These are phyloP conservation scores for Thysanoteuthis rhombus DNA, from an alignment of 2,888 invertebrate genomes.

Conservation along the genomic window DNA sequence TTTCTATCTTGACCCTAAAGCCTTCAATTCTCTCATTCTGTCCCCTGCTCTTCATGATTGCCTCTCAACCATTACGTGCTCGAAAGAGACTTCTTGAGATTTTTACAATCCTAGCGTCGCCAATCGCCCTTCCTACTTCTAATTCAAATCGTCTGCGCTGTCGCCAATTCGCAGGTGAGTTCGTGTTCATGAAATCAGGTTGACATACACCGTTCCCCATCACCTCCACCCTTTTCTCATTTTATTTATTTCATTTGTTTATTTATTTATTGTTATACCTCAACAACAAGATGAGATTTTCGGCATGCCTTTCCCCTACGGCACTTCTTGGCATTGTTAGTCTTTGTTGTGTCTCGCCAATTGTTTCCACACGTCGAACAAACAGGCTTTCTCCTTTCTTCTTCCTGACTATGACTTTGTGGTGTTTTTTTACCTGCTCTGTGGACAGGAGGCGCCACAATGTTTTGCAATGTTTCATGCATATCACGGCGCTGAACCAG, in stretches of 20 bases:
- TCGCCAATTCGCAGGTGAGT: background rate
- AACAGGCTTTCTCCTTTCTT: too few relatives aligned
- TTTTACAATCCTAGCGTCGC: background rate
- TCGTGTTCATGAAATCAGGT: background rate
- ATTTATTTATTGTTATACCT: background rate
- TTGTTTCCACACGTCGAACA: background rate
- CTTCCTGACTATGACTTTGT: too few relatives aligned
- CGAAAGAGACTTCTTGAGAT: background rate
- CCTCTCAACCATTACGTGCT: background rate
- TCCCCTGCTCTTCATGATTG: background rate
- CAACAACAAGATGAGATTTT: background rate
- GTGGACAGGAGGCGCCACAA: too few relatives aligned
- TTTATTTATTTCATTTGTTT: background rate
- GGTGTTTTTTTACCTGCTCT: too few relatives aligned
- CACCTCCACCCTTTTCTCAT: background rate
- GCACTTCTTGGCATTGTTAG: background rate
- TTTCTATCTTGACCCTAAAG: too few relatives aligned
- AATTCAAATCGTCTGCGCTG: background rate
- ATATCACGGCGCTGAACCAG: too few relatives aligned
- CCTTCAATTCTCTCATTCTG: too few relatives aligned
- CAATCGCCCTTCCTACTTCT: background rate
- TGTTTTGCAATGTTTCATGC: too few relatives aligned
- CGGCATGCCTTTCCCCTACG: background rate
- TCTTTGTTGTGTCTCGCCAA: background rate
- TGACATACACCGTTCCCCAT: background rate